Conservation (phyloP, 2,888 invertebrate genomes). For the Lycophotia porphyrea region DNA sequence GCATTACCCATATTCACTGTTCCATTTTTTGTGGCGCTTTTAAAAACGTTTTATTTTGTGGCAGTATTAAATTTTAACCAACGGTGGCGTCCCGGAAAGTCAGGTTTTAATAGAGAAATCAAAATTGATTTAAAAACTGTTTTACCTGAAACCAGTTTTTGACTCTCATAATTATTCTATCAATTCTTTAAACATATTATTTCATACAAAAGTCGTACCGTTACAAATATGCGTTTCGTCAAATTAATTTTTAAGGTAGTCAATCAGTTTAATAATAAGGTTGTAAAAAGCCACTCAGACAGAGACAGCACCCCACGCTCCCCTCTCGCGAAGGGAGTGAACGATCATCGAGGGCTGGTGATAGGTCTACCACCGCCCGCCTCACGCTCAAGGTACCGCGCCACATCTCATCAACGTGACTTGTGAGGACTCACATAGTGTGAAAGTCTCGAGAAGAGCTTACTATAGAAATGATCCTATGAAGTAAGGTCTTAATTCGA, state of each 20-base stretch:
- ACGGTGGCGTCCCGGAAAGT: not conserved
- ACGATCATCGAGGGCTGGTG: slow-evolving; percentile 69
- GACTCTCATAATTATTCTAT: too few species aligned
- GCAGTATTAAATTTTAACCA: not conserved
- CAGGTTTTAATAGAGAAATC: not conserved
- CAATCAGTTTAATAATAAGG: too few species aligned
- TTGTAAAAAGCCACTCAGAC: slow-evolving; percentile 33
- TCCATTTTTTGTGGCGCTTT: not conserved
- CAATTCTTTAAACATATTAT: not conserved
- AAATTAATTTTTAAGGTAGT: too few species aligned
- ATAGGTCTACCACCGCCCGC: slow-evolving; percentile 56
- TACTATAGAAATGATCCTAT: slow-evolving; percentile 65
- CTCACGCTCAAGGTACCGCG: slow-evolving; percentile 25
- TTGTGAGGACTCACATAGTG: slow-evolving; percentile 61
- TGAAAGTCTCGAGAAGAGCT: slow-evolving; percentile 65
- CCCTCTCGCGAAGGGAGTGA: slow-evolving; percentile 55
- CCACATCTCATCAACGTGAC: slow-evolving; percentile 48
- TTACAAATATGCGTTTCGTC: not conserved
- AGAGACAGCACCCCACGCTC: slow-evolving; percentile 59
- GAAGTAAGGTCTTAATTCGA: slow-evolving; percentile 56
- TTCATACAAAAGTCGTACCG: not conserved
- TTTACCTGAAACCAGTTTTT: not conserved
- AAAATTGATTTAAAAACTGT: not conserved
- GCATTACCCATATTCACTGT: not conserved
- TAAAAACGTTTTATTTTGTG: not conserved